A percentile compares a stretch with the other conserved stretches of the same genome.
These are phyloP conservation scores for Rhodeus uyekii DNA, from an alignment of 2,797 vertebrate genomes.

Conservation along the genomic window DNA sequence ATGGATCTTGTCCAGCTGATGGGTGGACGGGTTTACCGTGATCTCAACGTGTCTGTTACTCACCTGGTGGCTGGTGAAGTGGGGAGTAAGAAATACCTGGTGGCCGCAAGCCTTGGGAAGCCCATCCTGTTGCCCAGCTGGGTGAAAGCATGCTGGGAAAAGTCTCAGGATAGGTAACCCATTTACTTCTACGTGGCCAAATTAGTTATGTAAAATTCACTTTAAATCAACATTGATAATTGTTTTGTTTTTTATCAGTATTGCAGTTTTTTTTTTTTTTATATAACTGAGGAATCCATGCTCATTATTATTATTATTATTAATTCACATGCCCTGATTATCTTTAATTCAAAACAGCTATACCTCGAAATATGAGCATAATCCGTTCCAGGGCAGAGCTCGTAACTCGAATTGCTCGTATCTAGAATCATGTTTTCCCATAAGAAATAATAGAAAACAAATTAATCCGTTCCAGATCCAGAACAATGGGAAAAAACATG, in stretches of 20 bases:
- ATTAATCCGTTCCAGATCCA: too few relatives aligned
- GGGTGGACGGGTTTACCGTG: slow-evolving; percentile 89
- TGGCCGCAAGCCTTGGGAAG: slow-evolving; percentile 91
- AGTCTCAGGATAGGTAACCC: slow-evolving; percentile 86
- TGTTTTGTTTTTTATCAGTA: not conserved
- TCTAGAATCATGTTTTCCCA: too few relatives aligned
- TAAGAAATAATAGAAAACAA: too few relatives aligned
- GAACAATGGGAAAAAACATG: too few relatives aligned
- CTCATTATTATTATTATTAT: not conserved
- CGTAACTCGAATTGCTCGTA: too few relatives aligned
- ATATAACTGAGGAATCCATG: not conserved
- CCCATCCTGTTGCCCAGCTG: slow-evolving; percentile 90
- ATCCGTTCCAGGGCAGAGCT: too few relatives aligned
- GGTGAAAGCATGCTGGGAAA: slow-evolving; percentile 91
- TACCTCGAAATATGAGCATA: too few relatives aligned
- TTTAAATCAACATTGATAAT: not conserved
- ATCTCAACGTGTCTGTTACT: slow-evolving; percentile 91
- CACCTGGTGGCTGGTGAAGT: slow-evolving; percentile 97
- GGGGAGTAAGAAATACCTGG: slow-evolving; percentile 97
- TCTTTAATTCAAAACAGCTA: too few relatives aligned
- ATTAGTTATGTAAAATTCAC: not conserved
- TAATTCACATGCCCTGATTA: not conserved
- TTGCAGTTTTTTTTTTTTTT: not conserved
- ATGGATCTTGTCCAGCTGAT: slow-evolving; percentile 93
- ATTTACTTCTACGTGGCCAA: not conserved